phyloP scores from a whole-genome alignment of 2,888 invertebrate genomes.

The Allacma fusca region DNA sequence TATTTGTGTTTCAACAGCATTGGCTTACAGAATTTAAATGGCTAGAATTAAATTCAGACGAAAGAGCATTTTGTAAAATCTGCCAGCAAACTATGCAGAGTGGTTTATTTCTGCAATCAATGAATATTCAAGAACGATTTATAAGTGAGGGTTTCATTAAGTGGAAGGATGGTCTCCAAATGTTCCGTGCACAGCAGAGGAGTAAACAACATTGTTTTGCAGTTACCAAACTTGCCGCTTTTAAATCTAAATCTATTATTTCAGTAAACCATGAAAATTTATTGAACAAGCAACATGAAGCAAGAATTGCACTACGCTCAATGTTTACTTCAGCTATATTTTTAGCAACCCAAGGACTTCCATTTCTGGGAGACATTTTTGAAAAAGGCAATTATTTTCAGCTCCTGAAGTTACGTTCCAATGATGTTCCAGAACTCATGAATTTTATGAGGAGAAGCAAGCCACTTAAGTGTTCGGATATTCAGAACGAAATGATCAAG shows the following conservation, averaged over 20 bases:
- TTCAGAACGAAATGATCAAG: constrained; percentile 42
- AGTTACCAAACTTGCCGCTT: neutral
- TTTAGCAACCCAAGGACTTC: constrained; percentile 36
- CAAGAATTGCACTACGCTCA: neutral
- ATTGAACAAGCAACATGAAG: neutral
- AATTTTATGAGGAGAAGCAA: neutral
- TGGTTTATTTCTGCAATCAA: neutral
- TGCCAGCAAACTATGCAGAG: neutral
- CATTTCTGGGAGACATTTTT: constrained; percentile 30
- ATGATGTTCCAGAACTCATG: constrained; percentile 27
- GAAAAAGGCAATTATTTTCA: constrained; percentile 39
- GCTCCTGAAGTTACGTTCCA: constrained; percentile 23
- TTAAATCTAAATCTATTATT: neutral
- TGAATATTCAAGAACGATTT: constrained; percentile 21
- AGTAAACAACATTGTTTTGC: constrained; percentile 32
- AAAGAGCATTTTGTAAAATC: neutral
- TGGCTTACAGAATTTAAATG: too few species aligned
- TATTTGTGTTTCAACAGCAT: too few species aligned
- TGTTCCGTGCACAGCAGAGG: constrained; percentile 18
- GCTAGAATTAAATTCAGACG: neutral
- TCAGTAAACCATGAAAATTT: neutral
- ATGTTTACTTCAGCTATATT: constrained; percentile 30
- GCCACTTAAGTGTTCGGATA: neutral
- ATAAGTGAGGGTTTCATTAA: constrained; percentile 28
- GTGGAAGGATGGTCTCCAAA: constrained; percentile 41